Conservation (phyloP, 1,140 invertebrate species). For the Acromyrmex charruanus region DNA sequence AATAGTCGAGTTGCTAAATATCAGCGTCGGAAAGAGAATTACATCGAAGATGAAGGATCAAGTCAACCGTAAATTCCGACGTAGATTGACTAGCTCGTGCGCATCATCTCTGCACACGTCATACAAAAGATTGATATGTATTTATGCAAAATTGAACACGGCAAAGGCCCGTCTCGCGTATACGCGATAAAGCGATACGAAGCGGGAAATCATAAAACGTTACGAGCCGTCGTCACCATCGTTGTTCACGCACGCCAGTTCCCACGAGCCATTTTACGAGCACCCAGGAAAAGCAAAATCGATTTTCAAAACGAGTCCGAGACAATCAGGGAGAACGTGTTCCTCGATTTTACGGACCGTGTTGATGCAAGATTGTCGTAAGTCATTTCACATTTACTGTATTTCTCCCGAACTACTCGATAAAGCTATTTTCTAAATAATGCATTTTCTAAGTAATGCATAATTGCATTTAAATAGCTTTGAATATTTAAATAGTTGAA, state of each 20-base stretch:
- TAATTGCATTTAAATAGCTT: background rate
- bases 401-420: background rate
- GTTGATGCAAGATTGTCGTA: conserved; percentile 23
- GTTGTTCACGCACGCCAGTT: background rate
- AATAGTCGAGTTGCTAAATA: conserved; percentile 21
- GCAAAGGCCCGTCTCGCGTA: conserved; percentile 5
- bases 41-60: conserved; percentile 50
- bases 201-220: conserved; percentile 58
- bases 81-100: conserved; percentile 5
- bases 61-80: conserved; percentile 43
- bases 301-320: conserved; percentile 48
- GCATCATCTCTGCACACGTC: background rate
- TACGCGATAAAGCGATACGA: conserved; percentile 16
- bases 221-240: conserved; percentile 34
- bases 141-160: conserved; percentile 48
- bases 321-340: conserved; percentile 6
- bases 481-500: background rate
- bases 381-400: conserved; percentile 5
- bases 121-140: conserved; percentile 49
- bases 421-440: conserved; percentile 16
- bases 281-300: conserved; percentile 48
- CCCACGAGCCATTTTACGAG: conserved; percentile 46
- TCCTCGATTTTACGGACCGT: conserved; percentile 36
- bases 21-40: conserved; percentile 41
- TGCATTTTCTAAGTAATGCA: conserved; percentile 3